phyloP scores from a whole-genome alignment of 37 sponge, comb jelly and placozoan genomes.

The Spongilla lacustris region DNA sequence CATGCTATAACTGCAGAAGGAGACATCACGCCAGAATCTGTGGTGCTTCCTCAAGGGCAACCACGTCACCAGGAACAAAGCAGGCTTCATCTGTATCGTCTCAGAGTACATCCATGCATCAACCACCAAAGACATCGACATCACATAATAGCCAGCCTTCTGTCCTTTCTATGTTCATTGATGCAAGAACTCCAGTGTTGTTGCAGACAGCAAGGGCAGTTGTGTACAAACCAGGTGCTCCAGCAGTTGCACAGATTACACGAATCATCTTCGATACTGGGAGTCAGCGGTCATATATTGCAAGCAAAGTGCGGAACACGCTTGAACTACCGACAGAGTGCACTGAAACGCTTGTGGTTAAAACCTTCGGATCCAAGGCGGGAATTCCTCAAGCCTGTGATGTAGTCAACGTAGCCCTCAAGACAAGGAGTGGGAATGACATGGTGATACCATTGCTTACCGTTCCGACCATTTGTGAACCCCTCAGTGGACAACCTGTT shows the following conservation, averaged over 20 bases:
- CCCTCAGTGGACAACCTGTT: constrained; percentile 37
- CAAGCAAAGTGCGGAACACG: neutral
- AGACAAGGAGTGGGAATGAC: neutral
- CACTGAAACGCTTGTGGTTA: constrained; percentile 2
- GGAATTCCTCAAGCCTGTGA: neutral
- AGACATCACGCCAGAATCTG: constrained; percentile 39
- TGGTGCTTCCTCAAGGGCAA: neutral
- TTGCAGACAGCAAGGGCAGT: constrained; percentile 31
- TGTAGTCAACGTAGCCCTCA: constrained; percentile 16
- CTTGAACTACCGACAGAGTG: neutral
- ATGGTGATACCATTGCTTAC: constrained; percentile 3
- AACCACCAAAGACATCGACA: constrained; percentile 13
- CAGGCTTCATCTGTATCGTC: neutral
- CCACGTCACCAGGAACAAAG: neutral
- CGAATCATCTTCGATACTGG: constrained; percentile 19
- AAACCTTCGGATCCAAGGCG: constrained; percentile 12
- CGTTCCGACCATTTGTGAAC: constrained; percentile 53
- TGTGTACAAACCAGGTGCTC: constrained; percentile 22
- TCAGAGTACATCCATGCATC: neutral
- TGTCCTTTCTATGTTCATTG: neutral
- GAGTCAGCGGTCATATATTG: constrained; percentile 21
- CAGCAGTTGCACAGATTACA: neutral
- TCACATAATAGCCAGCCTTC: neutral
- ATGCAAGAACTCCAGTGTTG: neutral
- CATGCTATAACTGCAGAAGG: constrained; percentile 17